Evolutionary conservation across 2,797 vertebrate species (phyloP).

Genomic region (Oreortyx pictus): DNA sequence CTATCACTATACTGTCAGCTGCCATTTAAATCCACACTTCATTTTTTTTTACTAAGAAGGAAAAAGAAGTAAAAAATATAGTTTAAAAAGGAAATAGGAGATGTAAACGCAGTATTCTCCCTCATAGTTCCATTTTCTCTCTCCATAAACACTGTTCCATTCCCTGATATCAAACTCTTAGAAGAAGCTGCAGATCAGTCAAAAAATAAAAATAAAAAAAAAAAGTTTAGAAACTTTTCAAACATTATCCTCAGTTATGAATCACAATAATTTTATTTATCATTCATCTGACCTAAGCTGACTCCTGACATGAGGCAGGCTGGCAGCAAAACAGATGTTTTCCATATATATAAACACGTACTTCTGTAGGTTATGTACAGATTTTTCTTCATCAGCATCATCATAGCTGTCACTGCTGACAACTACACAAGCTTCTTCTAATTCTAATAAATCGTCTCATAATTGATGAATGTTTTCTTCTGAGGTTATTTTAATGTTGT

Average conservation of each 20-base stretch:
- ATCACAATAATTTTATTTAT: conserved; percentile 23
- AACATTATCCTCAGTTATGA: neutral
- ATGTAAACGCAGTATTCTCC: neutral
- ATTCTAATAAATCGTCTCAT: neutral
- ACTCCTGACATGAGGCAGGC: neutral
- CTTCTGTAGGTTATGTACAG: neutral
- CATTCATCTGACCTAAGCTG: neutral
- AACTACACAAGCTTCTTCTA: neutral
- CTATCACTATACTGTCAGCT: neutral
- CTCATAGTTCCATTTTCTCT: neutral
- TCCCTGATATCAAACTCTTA: too few relatives aligned
- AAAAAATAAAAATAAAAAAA: neutral
- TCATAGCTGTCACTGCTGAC: neutral
- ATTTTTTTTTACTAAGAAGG: neutral
- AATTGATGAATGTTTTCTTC: neutral
- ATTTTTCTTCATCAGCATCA: neutral
- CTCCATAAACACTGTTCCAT: too few relatives aligned
- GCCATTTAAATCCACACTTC: neutral
- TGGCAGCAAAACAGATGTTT: neutral
- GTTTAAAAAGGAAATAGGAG: neutral
- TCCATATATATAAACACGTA: neutral
- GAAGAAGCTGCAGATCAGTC: too few relatives aligned
- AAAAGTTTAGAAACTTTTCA: neutral
- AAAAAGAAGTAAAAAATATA: neutral
- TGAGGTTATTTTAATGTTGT: neutral